These are phyloP conservation scores for Falco columbarius DNA, from an alignment of 2,797 vertebrate species.

Conservation along the genomic window DNA sequence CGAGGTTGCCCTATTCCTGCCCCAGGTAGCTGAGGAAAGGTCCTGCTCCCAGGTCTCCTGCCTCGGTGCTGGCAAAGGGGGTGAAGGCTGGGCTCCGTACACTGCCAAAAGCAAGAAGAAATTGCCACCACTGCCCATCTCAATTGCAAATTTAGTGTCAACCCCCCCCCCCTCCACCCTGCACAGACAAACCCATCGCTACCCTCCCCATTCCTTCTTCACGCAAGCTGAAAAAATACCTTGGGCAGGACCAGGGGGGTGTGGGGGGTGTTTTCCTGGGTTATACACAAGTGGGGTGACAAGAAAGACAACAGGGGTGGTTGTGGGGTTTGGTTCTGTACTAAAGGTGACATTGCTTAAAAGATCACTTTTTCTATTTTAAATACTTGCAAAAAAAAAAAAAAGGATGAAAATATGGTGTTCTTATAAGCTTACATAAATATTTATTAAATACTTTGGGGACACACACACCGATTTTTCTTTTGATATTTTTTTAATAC, in stretches of 20 bases:
- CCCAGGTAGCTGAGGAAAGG: background rate
- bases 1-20: background rate
- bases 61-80: background rate
- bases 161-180: background rate
- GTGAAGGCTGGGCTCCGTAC: slow-evolving; percentile 13
- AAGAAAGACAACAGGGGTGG: background rate
- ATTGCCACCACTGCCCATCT: slow-evolving; percentile 47
- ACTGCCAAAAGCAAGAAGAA: slow-evolving; percentile 49
- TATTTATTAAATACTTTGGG: slow-evolving; percentile 69
- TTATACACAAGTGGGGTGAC: background rate
- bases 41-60: background rate
- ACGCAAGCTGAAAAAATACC: background rate
- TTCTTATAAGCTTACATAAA: slow-evolving; percentile 38
- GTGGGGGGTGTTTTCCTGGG: background rate
- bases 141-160: background rate
- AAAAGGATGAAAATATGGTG: background rate
- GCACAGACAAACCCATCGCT: background rate
- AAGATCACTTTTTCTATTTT: slow-evolving; percentile 62
- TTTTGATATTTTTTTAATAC: slow-evolving; percentile 74
- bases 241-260: background rate
- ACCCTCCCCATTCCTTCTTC: background rate
- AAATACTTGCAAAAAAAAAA: slow-evolving; percentile 22
- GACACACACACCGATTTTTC: background rate
- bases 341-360: slow-evolving; percentile 38
- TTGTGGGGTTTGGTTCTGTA: slow-evolving; percentile 15